phyloP scores from a whole-genome alignment of 2,113 vertebrate genomes.

The Oreochromis aureus region DNA sequence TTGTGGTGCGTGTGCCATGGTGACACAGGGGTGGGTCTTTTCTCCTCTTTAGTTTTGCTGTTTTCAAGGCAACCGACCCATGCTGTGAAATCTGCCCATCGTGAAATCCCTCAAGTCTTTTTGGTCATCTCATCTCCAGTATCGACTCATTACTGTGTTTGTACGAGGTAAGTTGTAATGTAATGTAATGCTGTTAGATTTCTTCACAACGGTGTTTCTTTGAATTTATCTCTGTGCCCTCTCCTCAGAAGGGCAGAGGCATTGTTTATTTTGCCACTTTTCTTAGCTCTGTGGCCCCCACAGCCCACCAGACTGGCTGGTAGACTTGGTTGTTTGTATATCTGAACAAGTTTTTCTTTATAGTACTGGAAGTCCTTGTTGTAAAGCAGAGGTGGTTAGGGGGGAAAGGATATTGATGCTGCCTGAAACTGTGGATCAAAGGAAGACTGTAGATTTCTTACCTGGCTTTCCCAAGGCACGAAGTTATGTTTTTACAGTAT shows the following conservation, averaged over 20 bases:
- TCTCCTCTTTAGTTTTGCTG: constrained; percentile 38
- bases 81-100: not conserved
- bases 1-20: constrained; percentile 47
- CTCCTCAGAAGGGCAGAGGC: not conserved
- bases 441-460: not conserved
- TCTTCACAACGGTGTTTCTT: not conserved
- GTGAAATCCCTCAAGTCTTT: not conserved
- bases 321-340: not conserved
- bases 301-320: not conserved
- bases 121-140: not conserved
- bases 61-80: constrained; percentile 60
- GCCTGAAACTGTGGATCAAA: not conserved
- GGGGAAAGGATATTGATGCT: not conserved
- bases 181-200: not conserved
- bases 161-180: not conserved
- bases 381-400: not conserved
- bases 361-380: not conserved
- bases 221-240: not conserved
- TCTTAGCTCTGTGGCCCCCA: not conserved
- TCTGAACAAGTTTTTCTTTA: not conserved
- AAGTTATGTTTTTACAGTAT: not conserved
- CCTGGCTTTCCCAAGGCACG: not conserved
- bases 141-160: not conserved
- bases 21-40: constrained; percentile 42
- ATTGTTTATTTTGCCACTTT: not conserved